phyloP scores from a whole-genome alignment of 2,888 invertebrate genomes.

The Lasius fuliginosus region DNA sequence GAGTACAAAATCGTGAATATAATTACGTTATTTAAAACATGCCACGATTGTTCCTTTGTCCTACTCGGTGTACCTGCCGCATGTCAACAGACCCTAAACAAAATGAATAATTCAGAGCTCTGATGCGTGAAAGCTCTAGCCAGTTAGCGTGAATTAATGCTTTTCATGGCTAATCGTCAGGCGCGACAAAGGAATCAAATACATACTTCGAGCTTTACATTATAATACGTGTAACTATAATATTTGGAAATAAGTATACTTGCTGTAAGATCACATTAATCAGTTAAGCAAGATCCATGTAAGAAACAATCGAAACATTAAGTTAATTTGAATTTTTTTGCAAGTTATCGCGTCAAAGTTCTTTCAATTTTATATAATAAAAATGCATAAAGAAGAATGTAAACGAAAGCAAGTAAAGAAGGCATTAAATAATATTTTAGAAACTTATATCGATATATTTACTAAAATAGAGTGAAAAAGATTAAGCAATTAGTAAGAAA shows the following conservation, averaged over 20 bases:
- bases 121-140: conserved; percentile 30
- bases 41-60: conserved; percentile 51
- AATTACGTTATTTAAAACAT: conserved; percentile 43
- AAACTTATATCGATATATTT: conserved; percentile 3
- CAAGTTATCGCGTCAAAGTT: background rate
- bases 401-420: background rate
- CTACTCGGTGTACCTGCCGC: conserved; percentile 36
- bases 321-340: background rate
- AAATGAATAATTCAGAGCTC: conserved; percentile 58
- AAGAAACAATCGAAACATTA: background rate
- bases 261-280: conserved; percentile 1
- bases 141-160: conserved; percentile 41
- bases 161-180: conserved; percentile 48
- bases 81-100: conserved; percentile 54
- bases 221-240: conserved; percentile 19
- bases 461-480: background rate
- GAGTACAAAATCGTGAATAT: conserved; percentile 38
- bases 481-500: background rate
- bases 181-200: conserved; percentile 41
- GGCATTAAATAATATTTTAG: background rate
- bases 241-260: background rate
- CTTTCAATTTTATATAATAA: background rate
- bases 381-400: background rate
- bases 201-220: conserved; percentile 20
- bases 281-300: background rate